Evolutionary conservation across 2,113 vertebrate species (phyloP).

Genomic region (Gnathonemus echidnorhynchus): DNA sequence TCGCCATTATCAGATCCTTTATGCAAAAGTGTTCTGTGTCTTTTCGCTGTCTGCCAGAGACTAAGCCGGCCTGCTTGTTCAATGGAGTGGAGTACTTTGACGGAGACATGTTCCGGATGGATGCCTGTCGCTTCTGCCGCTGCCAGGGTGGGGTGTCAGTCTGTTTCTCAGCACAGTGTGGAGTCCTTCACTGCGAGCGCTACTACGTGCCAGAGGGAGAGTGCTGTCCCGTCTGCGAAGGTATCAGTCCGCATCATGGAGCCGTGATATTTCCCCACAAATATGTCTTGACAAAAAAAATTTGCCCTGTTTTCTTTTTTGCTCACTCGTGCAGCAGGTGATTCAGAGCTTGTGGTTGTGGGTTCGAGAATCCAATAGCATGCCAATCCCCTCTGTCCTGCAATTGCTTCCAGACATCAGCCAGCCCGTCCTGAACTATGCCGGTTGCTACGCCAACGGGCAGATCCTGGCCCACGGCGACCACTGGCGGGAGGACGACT

Average conservation of each 20-base stretch:
- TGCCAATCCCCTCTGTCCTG: background rate
- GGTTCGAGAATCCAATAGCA: background rate
- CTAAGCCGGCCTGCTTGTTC: constrained; percentile 75
- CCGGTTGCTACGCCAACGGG: constrained; percentile 78
- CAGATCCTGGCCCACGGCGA: constrained; percentile 81
- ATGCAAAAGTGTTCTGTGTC: background rate
- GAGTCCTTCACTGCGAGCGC: constrained; percentile 72
- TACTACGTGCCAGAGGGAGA: constrained; percentile 81
- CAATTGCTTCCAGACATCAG: constrained; percentile 59
- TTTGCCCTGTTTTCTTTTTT: background rate
- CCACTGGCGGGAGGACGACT: constrained; percentile 84
- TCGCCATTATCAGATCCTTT: background rate
- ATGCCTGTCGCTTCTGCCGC: constrained; percentile 77
- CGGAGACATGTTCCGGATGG: constrained; percentile 82
- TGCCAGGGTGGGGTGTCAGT: constrained; percentile 81
- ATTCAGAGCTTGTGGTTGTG: background rate
- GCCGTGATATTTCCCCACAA: background rate
- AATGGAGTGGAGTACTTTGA: constrained; percentile 74
- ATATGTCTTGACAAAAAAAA: background rate
- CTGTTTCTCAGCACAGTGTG: constrained; percentile 80
- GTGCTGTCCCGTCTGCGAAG: constrained; percentile 68
- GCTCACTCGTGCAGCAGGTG: background rate
- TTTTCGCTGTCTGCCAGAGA: constrained; percentile 58
- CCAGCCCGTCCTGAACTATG: constrained; percentile 71
- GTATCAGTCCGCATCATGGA: background rate